Percentiles rank a stretch among this genome's conserved stretches.
phyloP scores from a whole-genome alignment of 2,888 invertebrate genomes.

The Melangyna quadrimaculata region DNA sequence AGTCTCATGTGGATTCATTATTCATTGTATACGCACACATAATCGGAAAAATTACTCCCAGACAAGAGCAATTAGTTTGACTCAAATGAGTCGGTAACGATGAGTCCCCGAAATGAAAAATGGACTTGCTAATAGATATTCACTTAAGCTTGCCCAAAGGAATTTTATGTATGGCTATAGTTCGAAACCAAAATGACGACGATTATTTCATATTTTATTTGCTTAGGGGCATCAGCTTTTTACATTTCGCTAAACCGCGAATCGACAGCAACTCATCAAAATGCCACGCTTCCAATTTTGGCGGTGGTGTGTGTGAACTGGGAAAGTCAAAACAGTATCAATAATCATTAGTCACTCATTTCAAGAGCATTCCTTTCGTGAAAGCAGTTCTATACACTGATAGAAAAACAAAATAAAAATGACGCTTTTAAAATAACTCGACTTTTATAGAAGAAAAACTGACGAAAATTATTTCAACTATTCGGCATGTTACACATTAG shows the following conservation, averaged over 20 bases:
- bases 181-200: slow-evolving; percentile 11
- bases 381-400: slow-evolving; percentile 11
- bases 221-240: slow-evolving; percentile 13
- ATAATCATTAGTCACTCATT: slow-evolving; percentile 71
- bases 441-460: no score
- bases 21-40: slow-evolving; percentile 56
- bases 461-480: no score
- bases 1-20: slow-evolving; percentile 59
- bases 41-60: slow-evolving; percentile 53
- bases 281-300: background rate
- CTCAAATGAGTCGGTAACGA: slow-evolving; percentile 45
- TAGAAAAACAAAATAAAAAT: background rate
- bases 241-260: slow-evolving; percentile 23
- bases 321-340: slow-evolving; percentile 69
- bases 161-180: background rate
- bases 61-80: slow-evolving; percentile 66
- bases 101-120: slow-evolving; percentile 48
- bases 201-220: slow-evolving; percentile 12
- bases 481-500: no score
- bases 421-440: background rate
- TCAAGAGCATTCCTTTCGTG: slow-evolving; percentile 48
- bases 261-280: slow-evolving; percentile 6
- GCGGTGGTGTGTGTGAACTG: slow-evolving; percentile 12
- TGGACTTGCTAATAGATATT: slow-evolving; percentile 50
- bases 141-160: slow-evolving; percentile 29